These are phyloP conservation scores for Odontesthes bonariensis DNA, from an alignment of 2,113 vertebrate species.

Conservation along the genomic window DNA sequence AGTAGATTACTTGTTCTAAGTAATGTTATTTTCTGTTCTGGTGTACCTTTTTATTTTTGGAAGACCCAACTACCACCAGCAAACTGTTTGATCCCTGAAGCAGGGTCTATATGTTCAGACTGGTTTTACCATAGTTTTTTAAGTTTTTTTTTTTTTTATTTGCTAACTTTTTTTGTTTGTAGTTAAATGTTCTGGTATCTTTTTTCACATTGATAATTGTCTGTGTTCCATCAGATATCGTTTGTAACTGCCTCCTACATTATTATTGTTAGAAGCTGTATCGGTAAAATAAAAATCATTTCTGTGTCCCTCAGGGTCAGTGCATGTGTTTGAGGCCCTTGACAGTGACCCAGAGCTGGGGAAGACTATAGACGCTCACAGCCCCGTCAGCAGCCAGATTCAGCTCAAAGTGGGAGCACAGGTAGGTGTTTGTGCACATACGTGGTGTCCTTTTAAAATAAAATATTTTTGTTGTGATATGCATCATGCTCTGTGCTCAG, in stretches of 20 bases:
- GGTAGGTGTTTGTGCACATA: slow-evolving; percentile 57
- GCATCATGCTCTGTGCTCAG: background rate
- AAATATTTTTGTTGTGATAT: background rate
- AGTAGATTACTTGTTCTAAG: background rate
- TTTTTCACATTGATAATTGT: too few species aligned
- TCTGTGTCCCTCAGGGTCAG: slow-evolving; percentile 79
- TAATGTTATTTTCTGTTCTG: background rate
- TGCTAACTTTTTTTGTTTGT: too few species aligned
- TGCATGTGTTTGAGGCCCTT: slow-evolving; percentile 86
- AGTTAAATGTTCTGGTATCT: too few species aligned
- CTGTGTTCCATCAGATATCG: too few species aligned
- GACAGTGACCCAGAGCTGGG: slow-evolving; percentile 90
- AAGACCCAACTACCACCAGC: background rate
- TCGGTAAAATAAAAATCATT: background rate
- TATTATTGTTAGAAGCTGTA: background rate
- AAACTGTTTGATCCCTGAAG: background rate
- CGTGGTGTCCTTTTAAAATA: too few species aligned
- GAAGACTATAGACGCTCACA: slow-evolving; percentile 88
- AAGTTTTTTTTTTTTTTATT: too few species aligned
- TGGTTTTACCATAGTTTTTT: too few species aligned
- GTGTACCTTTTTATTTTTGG: background rate
- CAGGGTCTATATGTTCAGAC: too few species aligned
- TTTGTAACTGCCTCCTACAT: too few species aligned
- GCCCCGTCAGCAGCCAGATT: slow-evolving; percentile 88
- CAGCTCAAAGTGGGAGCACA: slow-evolving; percentile 94